Percentiles rank a stretch among this genome's conserved stretches.
phyloP scores from a whole-genome alignment of 35 echinoderm and acorn worm genomes.

The Hemicentrotus pulcherrimus region DNA sequence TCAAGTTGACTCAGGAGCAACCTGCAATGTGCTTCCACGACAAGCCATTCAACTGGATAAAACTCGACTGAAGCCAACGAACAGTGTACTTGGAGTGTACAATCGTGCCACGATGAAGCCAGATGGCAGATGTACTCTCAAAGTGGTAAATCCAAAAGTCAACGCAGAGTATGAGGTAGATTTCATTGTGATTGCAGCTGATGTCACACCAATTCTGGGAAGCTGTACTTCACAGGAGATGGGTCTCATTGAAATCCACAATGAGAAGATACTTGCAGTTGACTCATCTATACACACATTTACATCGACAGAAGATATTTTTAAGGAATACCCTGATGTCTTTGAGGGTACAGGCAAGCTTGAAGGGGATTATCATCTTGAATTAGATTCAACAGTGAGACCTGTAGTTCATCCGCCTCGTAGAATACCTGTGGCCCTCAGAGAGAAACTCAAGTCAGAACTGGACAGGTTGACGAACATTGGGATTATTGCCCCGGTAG shows the following conservation, averaged over 20 bases:
- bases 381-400: too few relatives aligned
- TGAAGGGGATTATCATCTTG: too few relatives aligned
- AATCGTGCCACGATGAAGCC: background rate
- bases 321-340: conserved; percentile 24
- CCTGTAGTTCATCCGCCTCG: too few relatives aligned
- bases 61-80: background rate
- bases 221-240: background rate
- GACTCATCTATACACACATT: conserved; percentile 18
- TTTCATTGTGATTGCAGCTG: background rate
- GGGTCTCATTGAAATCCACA: too few relatives aligned
- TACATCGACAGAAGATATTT: conserved; percentile 39
- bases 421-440: too few relatives aligned
- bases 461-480: too few relatives aligned
- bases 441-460: too few relatives aligned
- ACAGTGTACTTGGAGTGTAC: conserved; percentile 3
- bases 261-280: background rate
- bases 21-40: conserved; percentile 64
- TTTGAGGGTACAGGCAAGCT: too few relatives aligned
- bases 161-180: background rate
- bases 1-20: conserved; percentile 67
- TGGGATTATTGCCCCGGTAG: too few relatives aligned
- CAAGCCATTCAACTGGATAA: background rate
- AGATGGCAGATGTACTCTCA: background rate
- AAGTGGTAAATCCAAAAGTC: background rate
- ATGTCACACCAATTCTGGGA: background rate